Conservation (phyloP, 2,797 vertebrate genomes). For the Cheirogaleus major region DNA sequence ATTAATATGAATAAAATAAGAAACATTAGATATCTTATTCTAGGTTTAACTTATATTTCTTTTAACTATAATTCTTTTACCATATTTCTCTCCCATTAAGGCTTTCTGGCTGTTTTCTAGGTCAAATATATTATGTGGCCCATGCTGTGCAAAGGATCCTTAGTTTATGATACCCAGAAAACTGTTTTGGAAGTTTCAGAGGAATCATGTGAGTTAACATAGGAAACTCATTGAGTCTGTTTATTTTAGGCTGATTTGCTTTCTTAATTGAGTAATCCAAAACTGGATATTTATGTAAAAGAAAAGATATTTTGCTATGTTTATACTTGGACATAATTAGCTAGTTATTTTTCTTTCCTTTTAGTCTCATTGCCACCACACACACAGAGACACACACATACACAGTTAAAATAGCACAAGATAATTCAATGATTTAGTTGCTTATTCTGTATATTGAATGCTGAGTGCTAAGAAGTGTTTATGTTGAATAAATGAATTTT, state of each 20-base stretch:
- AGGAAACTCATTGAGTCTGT: not conserved
- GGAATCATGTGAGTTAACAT: not conserved
- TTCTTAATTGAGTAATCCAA: slow-evolving; percentile 51
- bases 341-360: slow-evolving; percentile 40
- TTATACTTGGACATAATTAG: not conserved
- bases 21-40: not conserved
- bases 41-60: not conserved
- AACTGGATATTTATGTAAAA: slow-evolving; percentile 39
- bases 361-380: not conserved
- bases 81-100: slow-evolving; percentile 31
- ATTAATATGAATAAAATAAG: slow-evolving; percentile 39
- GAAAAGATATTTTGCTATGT: slow-evolving; percentile 34
- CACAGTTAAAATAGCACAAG: not conserved
- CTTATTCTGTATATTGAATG: not conserved
- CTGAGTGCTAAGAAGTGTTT: not conserved
- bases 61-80: slow-evolving; percentile 2
- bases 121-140: not conserved
- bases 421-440: not conserved
- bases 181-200: slow-evolving; percentile 35
- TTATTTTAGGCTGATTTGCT: slow-evolving; percentile 54
- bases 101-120: slow-evolving; percentile 2
- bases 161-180: slow-evolving; percentile 18
- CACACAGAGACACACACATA: not conserved
- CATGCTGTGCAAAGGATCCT: not conserved
- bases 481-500: not conserved